Base-by-base conservation (phyloP, 1,140 invertebrate species). In the Rhizoglyphus robini region DNA sequence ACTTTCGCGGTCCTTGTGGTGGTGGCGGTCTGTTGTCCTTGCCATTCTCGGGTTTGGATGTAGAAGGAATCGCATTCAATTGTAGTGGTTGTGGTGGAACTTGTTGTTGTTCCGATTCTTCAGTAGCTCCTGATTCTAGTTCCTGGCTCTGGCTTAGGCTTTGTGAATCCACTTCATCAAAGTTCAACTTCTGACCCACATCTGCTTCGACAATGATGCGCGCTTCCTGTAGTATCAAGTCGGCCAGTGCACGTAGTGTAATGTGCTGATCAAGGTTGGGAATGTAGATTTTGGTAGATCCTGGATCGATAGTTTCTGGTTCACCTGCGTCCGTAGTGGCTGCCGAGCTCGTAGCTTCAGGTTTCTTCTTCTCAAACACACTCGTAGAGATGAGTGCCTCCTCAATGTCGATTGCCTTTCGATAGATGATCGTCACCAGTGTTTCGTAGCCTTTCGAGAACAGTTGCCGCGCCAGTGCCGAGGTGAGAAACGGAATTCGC, bases 371-470 rank as follows among this genome's bases (percentile, higher is more conserved):
- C 75, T 88, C 82, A 77, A 95, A 96, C 30, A 91, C 89, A 11
- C 85, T 77, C 18, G 87, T 81, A 74, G 84, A 86, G 41, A 82
- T 80, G 2, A 98, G 78, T 38, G 89, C 80, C 71, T 84, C 82
- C 75, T 91, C 88, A 36, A 96, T 79, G 13, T 80, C 76, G 57
- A 80, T 74, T 13, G 81, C 74, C 74, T 84, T 79, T 36, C 86
- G 83, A 66, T 81, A 79, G 11, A 93, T 91, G 54, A 99, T 75
- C 70, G 85, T 82, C 3, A 84, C 78, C 15, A 96, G 78, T 11
- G 80, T 84, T 71, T 86, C 84, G 70, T 90, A 85, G n/a, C 89
- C 90, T 32, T 82, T 82, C 77, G 91, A 84, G 73, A 84, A 93
- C 5, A 98, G 76, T 32, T 84, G 82, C 72, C 95, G 80, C 0